Evolutionary conservation across 2,797 vertebrate species (phyloP), one percentile per base, ranked within the genome.

Genomic region (Acanthornis magna): DNA sequence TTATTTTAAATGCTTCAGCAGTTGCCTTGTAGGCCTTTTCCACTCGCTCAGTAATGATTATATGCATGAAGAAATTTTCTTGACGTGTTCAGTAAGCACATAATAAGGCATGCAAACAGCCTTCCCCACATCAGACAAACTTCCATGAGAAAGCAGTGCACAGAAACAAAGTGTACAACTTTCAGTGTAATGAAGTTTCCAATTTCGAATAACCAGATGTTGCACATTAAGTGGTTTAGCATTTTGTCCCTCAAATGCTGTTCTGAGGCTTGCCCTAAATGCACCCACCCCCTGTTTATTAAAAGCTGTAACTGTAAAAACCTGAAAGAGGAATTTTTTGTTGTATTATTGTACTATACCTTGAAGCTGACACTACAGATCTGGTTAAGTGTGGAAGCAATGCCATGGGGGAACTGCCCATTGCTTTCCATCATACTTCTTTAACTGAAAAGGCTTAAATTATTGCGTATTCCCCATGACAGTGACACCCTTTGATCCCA

Each of bases 1-100:
- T 72, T 92, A 66, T 27, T 83, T 67, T 58, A 94, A 94, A 91
- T 73, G 73, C 55, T 89, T 61, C 66, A 95, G 85, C 93, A 94
- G 82, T 65, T 92, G 79, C 66, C 89, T 90, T 27, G 40, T 77
- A 94, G 83, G 91, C 45, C 77, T 86, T 73, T 93, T 94, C 87
- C 58, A 88, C 54, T 93, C 3, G 1, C 67, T 94, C 73, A 73
- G 74, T 90, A 92, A 85, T 14, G 36, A 93, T 80, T 89, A 79
- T 16, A 91, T 38, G 78, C 82, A 85, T 73, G 79, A 91, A 76
- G 79, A 81, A 55, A 70, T 79, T 48, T 80, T 82, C 78, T 73
- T 95, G 93, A 93, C 58, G 16, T 66, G 85, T 55, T 84, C 74
- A 77, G 34, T 70, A 90, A 77, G 57, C 88, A 91, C 61, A 75